Evolutionary conservation across 1,140 invertebrate species (phyloP), one percentile per base, ranked within the genome.

Genomic region (Diorhabda sublineata): DNA sequence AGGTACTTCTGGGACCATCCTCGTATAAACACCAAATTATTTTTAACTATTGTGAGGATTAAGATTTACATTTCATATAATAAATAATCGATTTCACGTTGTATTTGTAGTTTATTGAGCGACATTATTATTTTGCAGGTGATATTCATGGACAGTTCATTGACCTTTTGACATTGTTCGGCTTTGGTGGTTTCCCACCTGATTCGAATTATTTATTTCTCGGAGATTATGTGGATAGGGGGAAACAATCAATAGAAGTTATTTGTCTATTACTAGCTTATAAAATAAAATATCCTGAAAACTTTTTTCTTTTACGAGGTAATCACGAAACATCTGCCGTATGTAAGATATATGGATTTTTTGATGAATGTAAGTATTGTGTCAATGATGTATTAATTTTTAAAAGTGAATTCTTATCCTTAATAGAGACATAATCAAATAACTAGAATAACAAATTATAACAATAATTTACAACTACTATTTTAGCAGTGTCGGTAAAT

Each of bases 141-240:
- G 96, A 98, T 83, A 96, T 98, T 77, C 96, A 98, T 80, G 96
- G 96, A 41, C 92, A 95, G 80, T 98, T 96, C 82, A 87, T 86
- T 77, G 96, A 98, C 83, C 85, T 98, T 58, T 83, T 98, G 76
- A 88, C 96, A 77, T 83, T 98, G 61, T 98, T 98, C 83, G 94
- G 97, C 82, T 97, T 98, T 82, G 96, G 96, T 58, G 95, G 96
- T n/a, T 98, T 97, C 81, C 96, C 96, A 59, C 96, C 96, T 61
- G 93, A 96, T 79, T 91, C 93, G 59, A 98, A 98, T 81, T 98
- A 97, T 84, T 83, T 98, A 69, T 98, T 98, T 83, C 87, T 98
- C 44, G 95, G 95, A 45, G 93, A 96, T 82, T 96, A 95, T 81
- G 94, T 96, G 8, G 94, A 96, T 82, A 85, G 94, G 79, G 93